A percentile compares a stretch with the other conserved stretches of the same genome.
phyloP scores from a whole-genome alignment of 2,113 vertebrate species.

The Oenanthe melanoleuca region DNA sequence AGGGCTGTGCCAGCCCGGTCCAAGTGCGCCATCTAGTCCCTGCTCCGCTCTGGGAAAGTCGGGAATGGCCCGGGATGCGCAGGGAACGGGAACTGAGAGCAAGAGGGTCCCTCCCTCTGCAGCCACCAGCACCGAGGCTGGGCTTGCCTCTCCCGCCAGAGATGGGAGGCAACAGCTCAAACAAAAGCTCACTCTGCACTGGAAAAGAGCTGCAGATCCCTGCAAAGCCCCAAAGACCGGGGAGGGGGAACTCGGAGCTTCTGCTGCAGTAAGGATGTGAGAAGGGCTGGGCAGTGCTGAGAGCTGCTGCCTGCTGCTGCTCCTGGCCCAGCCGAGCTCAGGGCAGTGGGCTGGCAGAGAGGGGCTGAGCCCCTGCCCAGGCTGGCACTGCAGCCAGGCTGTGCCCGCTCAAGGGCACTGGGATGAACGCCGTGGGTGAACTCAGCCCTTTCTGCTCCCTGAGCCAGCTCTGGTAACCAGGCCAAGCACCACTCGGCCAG shows the following conservation, averaged over 20 bases:
- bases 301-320: neutral
- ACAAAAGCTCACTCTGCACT: neutral
- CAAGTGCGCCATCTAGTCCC: constrained; percentile 45
- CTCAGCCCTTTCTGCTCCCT: neutral
- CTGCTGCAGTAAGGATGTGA: neutral
- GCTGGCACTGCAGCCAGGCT: neutral
- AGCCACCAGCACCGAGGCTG: neutral
- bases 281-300: neutral
- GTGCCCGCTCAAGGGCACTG: rapidly evolving
- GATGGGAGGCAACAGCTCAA: neutral
- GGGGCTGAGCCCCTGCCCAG: neutral
- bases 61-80: rapidly evolving
- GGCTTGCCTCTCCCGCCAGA: neutral
- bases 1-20: neutral
- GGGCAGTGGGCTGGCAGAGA: neutral
- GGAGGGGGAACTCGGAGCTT: neutral
- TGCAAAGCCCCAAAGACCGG: rapidly evolving
- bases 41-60: rapidly evolving
- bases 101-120: neutral
- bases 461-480: neutral
- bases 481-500: neutral
- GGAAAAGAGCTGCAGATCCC: neutral
- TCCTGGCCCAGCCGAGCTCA: neutral
- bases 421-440: neutral
- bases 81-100: neutral